A percentile compares a stretch with the other conserved stretches of the same genome.
Evolutionary conservation across 2,113 vertebrate genomes (phyloP).

Genomic region (Chaenogobius annularis): DNA sequence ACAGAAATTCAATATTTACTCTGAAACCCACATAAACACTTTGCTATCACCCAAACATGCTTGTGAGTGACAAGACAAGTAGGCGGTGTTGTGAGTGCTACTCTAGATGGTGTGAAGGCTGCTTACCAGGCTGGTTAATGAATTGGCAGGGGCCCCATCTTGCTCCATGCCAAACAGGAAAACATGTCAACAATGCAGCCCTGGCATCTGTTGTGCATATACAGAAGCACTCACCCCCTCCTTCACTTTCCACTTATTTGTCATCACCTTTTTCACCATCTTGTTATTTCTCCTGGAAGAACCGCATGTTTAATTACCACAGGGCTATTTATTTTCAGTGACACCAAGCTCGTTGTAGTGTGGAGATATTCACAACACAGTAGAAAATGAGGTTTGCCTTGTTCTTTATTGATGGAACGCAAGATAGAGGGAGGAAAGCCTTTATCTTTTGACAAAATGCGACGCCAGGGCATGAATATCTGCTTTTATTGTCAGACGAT

Average conservation of each 20-base stretch:
- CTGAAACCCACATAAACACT: conserved; percentile 2
- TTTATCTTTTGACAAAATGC: conserved; percentile 72
- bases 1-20: conserved; percentile 18
- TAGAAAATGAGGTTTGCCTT: conserved; percentile 66
- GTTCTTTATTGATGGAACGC: conserved; percentile 69
- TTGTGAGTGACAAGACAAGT: conserved; percentile 54
- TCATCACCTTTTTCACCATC: conserved; percentile 68
- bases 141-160: conserved; percentile 55
- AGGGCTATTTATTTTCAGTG: conserved; percentile 74
- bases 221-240: conserved; percentile 47
- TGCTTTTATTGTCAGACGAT: conserved; percentile 62
- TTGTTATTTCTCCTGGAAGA: conserved; percentile 63
- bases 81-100: conserved; percentile 42
- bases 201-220: conserved; percentile 68
- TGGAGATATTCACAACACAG: conserved; percentile 41
- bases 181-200: conserved; percentile 48
- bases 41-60: conserved; percentile 41
- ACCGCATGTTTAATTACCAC: conserved; percentile 74
- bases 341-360: conserved; percentile 60
- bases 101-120: conserved; percentile 54
- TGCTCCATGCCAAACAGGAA: conserved; percentile 55
- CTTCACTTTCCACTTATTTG: conserved; percentile 60
- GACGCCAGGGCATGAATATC: conserved; percentile 54
- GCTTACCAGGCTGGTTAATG: conserved; percentile 59
- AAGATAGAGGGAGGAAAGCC: conserved; percentile 63